Percentiles rank a stretch among this genome's conserved stretches.
Conservation (phyloP, 2,113 vertebrate genomes). For the Uropsilus gracilis region DNA sequence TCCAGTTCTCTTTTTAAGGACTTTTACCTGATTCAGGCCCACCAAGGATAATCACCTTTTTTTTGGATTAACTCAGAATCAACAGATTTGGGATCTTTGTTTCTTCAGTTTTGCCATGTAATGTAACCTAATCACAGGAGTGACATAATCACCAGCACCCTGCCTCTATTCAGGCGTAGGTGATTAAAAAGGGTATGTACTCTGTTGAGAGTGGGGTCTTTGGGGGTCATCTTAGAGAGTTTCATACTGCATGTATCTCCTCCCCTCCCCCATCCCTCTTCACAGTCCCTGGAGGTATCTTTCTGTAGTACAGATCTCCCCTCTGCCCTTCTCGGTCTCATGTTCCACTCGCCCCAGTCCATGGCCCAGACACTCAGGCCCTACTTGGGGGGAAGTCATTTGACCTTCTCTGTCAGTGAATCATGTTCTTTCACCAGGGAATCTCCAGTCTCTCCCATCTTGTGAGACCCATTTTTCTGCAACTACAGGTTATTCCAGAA, state of each 20-base stretch:
- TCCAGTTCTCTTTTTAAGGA: background rate
- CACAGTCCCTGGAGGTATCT: background rate
- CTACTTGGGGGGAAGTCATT: background rate
- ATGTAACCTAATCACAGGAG: no score
- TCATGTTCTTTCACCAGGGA: background rate
- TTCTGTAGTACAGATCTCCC: background rate
- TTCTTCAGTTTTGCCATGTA: background rate
- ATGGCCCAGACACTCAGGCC: background rate
- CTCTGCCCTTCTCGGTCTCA: background rate
- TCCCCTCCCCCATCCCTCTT: background rate
- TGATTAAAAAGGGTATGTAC: background rate
- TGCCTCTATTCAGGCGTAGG: background rate
- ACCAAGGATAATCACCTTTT: background rate
- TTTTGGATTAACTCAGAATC: background rate
- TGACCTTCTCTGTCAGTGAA: background rate
- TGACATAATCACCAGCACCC: fast-evolving
- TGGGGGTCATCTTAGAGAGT: background rate
- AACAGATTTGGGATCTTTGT: background rate
- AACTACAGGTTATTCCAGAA: fast-evolving
- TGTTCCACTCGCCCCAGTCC: no score
- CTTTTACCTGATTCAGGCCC: background rate
- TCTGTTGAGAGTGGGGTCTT: background rate
- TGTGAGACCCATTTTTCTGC: background rate
- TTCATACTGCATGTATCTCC: background rate
- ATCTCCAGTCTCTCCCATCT: background rate